These are phyloP conservation scores for Chorisops tibialis DNA, from an alignment of 2,888 invertebrate species.

Conservation along the genomic window DNA sequence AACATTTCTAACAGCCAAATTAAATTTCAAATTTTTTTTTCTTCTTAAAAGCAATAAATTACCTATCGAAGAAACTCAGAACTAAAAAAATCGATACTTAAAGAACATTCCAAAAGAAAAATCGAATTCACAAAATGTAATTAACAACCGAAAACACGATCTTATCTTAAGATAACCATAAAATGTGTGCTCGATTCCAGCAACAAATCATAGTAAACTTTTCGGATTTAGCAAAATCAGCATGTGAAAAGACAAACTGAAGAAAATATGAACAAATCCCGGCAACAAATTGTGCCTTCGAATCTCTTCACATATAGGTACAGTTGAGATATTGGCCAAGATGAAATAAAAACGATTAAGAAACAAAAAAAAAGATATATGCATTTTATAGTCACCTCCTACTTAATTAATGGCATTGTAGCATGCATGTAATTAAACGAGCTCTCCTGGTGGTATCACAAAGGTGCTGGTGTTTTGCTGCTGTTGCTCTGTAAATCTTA, in stretches of 20 bases:
- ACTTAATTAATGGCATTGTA: slow-evolving; percentile 31
- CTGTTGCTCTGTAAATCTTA: slow-evolving; percentile 24
- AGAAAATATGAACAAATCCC: slow-evolving; percentile 19
- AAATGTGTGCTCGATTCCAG: no score
- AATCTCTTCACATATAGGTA: not conserved
- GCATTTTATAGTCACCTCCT: slow-evolving; percentile 12
- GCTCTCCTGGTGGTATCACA: slow-evolving; percentile 27
- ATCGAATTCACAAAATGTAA: slow-evolving; percentile 17
- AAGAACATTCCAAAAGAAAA: no score
- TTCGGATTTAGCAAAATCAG: slow-evolving; percentile 3
- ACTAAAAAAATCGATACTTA: no score
- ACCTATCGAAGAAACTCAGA: no score
- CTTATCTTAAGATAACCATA: slow-evolving; percentile 10
- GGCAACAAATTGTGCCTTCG: not conserved
- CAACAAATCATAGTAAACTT: no score
- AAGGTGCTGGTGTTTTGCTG: slow-evolving; percentile 25
- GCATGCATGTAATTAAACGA: slow-evolving; percentile 33
- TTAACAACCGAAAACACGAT: slow-evolving; percentile 20
- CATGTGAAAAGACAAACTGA: slow-evolving; percentile 9
- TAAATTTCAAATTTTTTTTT: no score
- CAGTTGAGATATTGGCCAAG: not conserved
- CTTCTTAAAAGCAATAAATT: no score
- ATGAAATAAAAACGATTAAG: not conserved
- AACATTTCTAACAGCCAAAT: no score
- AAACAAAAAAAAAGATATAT: not conserved